phyloP scores from a whole-genome alignment of 2,113 vertebrate genomes.

The Ailurus styani region DNA sequence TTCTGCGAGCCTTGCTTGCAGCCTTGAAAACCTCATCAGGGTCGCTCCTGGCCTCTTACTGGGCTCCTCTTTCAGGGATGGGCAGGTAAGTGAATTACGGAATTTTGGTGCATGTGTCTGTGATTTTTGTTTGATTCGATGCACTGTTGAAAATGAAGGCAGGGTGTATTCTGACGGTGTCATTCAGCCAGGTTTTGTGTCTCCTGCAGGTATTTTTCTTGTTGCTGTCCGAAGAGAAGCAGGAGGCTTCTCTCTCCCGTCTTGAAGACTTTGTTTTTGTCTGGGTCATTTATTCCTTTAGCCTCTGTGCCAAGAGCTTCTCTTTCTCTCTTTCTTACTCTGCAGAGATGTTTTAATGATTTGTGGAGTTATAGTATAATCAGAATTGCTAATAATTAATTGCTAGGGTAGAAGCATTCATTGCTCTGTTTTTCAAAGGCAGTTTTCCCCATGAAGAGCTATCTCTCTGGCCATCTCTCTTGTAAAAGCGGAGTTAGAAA shows the following conservation, averaged over 20 bases:
- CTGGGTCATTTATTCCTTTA: neutral
- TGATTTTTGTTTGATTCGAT: neutral
- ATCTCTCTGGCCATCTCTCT: neutral
- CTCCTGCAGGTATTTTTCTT: neutral
- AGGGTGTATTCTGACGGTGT: neutral
- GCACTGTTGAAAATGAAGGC: neutral
- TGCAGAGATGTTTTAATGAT: neutral
- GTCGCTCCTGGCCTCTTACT: neutral
- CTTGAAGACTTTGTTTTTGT: neutral
- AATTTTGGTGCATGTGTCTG: neutral
- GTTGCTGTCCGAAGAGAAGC: neutral
- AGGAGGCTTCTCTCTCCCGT: too few species aligned
- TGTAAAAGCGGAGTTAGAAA: neutral
- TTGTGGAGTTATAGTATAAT: neutral
- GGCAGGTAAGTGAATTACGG: conserved; percentile 23
- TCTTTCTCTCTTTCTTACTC: neutral
- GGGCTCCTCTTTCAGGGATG: neutral
- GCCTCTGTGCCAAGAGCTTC: neutral
- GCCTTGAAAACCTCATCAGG: neutral
- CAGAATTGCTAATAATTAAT: neutral
- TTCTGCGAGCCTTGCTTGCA: neutral
- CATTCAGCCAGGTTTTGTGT: neutral
- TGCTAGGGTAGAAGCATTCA: neutral
- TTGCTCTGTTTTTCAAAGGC: neutral
- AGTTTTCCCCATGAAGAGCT: neutral